phyloP scores from a whole-genome alignment of 1,140 invertebrate species.

The Adelges cooleyi region DNA sequence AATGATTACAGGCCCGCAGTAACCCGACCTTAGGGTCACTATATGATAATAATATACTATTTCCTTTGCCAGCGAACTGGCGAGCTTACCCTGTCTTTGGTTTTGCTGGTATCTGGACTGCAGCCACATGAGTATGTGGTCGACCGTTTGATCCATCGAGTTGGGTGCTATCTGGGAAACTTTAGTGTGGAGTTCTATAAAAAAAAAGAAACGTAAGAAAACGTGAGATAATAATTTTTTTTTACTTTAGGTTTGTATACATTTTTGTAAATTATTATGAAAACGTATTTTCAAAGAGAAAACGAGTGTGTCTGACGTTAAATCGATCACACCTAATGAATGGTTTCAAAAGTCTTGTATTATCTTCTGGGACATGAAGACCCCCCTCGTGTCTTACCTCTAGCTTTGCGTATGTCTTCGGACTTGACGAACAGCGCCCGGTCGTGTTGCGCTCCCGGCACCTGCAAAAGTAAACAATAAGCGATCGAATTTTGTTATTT shows the following conservation, averaged over 20 bases:
- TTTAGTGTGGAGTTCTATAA: conserved; percentile 28
- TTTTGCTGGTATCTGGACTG: conserved; percentile 32
- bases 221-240: neutral
- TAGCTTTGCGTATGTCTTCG: conserved; percentile 17
- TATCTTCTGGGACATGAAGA: too few relatives aligned
- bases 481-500: too few relatives aligned
- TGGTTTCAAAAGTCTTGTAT: too few relatives aligned
- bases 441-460: neutral
- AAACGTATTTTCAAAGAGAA: too few relatives aligned
- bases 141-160: conserved; percentile 32
- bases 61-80: neutral
- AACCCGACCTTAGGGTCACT: too few relatives aligned
- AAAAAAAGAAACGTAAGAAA: neutral
- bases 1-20: neutral
- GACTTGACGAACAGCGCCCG: conserved; percentile 16
- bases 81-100: conserved; percentile 19
- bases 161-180: conserved; percentile 19
- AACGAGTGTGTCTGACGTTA: too few relatives aligned
- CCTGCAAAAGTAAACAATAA: neutral
- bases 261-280: too few relatives aligned
- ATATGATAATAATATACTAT: too few relatives aligned
- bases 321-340: too few relatives aligned
- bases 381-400: conserved; percentile 5
- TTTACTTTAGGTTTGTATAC: neutral
- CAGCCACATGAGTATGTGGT: conserved; percentile 34